Base-by-base conservation (phyloP, 1,140 invertebrate species). In the Arctopsyche grandis region DNA sequence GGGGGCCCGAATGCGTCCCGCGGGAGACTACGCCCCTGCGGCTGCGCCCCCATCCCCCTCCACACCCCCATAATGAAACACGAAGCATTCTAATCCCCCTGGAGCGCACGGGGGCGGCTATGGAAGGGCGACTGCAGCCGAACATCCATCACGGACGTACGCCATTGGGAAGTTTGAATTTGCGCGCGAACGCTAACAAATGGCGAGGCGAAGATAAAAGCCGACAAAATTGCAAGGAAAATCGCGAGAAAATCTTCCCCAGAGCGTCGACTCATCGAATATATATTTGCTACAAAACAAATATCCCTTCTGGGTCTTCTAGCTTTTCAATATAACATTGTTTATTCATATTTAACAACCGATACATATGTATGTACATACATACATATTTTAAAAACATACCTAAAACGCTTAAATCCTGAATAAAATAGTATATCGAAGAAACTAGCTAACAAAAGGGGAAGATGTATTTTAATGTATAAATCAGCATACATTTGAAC, bases 61-160 rank as follows among this genome's bases (percentile, higher is more conserved):
- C 48, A 3, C 21, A 70, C 38, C 60, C 60, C 66, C 29, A 60
- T 78, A 78, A 78, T 78, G 77, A 78, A 78, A 78, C 77, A 74
- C 71, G 44, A 29, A 69, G 77, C 66, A 78, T 78, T 78, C 77
- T 70, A 70, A 71, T 58, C 66, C 77, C 66, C 14, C 26, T 16
- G 24, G 56, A 77, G 38, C 56, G 24, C 48, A 58, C n/a, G 24
- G 48, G 21, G 24, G 75, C 56, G 21, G 44, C 21, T 19, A 21
- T 5, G 43, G 19, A 74, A n/a, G 12, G 21, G 21, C 14, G 26
- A 14, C 21, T 69, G 63, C 43, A 16, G 69, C 5, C 43, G 69
- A 48, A 52, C 43, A 73, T 73, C 69, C 43, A 52, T 48, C 43
- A 73, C 43, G 29, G 26, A 52, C 21, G 69, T 16, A 48, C 43